A percentile compares a stretch with the other conserved stretches of the same genome.
Evolutionary conservation across 2,113 vertebrate species (phyloP).

Genomic region (Cinclus cinclus): DNA sequence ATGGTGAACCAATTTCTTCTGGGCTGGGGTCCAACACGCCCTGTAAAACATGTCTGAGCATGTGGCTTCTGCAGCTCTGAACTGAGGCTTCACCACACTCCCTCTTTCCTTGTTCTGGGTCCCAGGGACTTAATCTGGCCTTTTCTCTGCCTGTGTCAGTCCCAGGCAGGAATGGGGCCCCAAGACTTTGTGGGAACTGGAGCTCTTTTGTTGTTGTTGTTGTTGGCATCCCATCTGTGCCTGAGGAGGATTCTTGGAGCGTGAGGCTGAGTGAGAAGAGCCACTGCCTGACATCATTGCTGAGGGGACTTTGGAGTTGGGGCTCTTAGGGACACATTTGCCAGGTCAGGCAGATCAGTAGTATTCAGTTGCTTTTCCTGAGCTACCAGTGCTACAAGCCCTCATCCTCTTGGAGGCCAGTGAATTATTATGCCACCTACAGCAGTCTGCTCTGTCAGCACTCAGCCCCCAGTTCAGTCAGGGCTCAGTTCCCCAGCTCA

Average conservation of each 20-base stretch:
- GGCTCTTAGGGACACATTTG: not conserved
- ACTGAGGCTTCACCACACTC: not conserved
- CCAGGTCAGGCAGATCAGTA: not conserved
- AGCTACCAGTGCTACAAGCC: not conserved
- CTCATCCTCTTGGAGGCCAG: not conserved
- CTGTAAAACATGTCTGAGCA: not conserved
- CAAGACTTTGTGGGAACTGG: not conserved
- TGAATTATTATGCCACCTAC: not conserved
- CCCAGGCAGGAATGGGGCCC: not conserved
- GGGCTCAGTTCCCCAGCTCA: not conserved
- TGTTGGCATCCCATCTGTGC: not conserved
- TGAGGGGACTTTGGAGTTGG: not conserved
- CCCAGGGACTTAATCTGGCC: not conserved
- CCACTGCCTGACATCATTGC: not conserved
- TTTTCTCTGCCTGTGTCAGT: accelerated
- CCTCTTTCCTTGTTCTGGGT: not conserved
- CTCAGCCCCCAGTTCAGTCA: not conserved
- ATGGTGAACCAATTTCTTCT: slow-evolving; percentile 1
- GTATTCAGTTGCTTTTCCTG: not conserved
- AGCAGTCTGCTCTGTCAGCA: not conserved
- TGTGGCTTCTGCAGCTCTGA: not conserved
- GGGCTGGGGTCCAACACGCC: not conserved
- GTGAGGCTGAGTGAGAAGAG: not conserved
- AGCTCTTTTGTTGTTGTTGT: not conserved
- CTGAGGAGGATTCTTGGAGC: not conserved